Evolutionary conservation across 2,888 invertebrate species (phyloP).

Genomic region (Acanthacorydalis orientalis): DNA sequence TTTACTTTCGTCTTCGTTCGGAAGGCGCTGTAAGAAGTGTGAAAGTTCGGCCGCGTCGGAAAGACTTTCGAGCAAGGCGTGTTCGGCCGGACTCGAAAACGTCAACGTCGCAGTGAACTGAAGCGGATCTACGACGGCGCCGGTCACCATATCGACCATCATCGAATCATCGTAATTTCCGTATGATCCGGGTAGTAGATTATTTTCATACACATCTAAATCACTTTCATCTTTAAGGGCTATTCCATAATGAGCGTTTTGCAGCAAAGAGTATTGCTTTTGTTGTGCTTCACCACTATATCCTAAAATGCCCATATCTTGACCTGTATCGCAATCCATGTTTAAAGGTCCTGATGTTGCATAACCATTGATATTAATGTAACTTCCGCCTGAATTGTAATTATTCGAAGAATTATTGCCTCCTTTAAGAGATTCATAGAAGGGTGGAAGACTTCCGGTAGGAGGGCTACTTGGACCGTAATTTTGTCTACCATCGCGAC

Average conservation of each 20-base stretch:
- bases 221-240: constrained; percentile 68
- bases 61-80: constrained; percentile 56
- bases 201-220: constrained; percentile 49
- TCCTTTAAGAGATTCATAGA: constrained; percentile 71
- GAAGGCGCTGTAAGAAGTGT: constrained; percentile 53
- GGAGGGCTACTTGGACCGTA: constrained; percentile 80
- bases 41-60: constrained; percentile 66
- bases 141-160: constrained; percentile 68
- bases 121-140: constrained; percentile 59
- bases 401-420: constrained; percentile 51
- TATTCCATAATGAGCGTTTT: constrained; percentile 66
- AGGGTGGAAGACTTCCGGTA: constrained; percentile 74
- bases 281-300: constrained; percentile 28
- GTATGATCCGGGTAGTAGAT: constrained; percentile 37
- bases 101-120: constrained; percentile 71
- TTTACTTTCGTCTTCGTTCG: constrained; percentile 38
- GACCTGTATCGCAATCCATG: constrained; percentile 62
- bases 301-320: constrained; percentile 27
- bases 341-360: constrained; percentile 49
- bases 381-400: constrained; percentile 49
- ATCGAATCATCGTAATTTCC: constrained; percentile 61
- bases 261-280: constrained; percentile 63
- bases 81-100: constrained; percentile 61
- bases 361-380: constrained; percentile 44
- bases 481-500: constrained; percentile 67